Percentiles rank a stretch among this genome's conserved stretches.
Conservation (phyloP, 2,797 vertebrate genomes). For the Ceryle rudis region DNA sequence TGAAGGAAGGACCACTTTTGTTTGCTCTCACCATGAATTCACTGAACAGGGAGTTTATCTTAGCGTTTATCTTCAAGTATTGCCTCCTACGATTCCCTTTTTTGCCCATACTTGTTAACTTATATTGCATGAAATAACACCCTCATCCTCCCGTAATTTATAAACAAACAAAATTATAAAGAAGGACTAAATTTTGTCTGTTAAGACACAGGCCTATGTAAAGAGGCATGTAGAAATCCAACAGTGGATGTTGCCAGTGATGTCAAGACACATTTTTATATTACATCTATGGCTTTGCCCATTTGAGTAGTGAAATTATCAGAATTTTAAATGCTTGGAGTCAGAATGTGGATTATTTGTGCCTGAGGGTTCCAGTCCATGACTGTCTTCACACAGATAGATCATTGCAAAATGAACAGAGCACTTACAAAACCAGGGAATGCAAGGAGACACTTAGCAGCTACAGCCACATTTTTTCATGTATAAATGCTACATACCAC, state of each 20-base stretch:
- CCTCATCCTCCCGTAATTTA: not conserved
- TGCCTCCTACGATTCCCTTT: not conserved
- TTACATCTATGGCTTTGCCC: not conserved
- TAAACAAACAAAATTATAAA: not conserved
- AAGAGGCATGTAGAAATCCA: not conserved
- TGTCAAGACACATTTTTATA: not conserved
- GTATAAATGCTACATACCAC: not conserved
- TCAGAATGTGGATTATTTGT: not conserved
- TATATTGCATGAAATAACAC: not conserved
- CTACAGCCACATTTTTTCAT: conserved; percentile 55
- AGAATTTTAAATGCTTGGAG: not conserved
- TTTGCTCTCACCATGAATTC: not conserved
- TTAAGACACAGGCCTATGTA: not conserved
- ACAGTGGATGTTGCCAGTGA: no score
- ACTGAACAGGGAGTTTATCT: not conserved
- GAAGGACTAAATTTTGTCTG: not conserved
- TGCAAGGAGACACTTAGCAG: conserved; percentile 19
- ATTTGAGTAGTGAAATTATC: not conserved
- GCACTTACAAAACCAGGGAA: not conserved
- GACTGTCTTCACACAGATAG: not conserved
- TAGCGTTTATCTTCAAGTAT: not conserved
- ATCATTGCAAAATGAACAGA: not conserved
- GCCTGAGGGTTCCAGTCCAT: not conserved
- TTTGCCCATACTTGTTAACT: not conserved
- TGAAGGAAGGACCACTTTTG: not conserved